These are phyloP conservation scores for Apogon talboti DNA, from an alignment of 2,797 vertebrate species.

Conservation along the genomic window DNA sequence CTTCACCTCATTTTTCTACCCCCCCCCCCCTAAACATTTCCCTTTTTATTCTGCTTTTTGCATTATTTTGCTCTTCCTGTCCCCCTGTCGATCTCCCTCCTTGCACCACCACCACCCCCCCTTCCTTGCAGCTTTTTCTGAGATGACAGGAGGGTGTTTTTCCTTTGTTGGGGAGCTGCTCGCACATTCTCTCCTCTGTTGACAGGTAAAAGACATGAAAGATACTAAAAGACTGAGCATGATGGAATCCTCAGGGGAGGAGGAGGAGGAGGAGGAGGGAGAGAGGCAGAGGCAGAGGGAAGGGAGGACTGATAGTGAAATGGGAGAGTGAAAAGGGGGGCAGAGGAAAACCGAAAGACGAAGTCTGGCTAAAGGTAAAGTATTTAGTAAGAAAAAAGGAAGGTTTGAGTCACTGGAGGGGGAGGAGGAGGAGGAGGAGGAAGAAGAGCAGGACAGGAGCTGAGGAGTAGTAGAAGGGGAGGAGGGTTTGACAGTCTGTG, in stretches of 20 bases:
- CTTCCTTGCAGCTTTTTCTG: slow-evolving; percentile 69
- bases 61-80: slow-evolving; percentile 57
- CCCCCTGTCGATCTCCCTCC: slow-evolving; percentile 60
- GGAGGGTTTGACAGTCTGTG: slow-evolving; percentile 74
- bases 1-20: slow-evolving; percentile 33
- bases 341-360: slow-evolving; percentile 48
- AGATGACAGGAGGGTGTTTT: slow-evolving; percentile 80
- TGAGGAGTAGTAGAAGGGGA: slow-evolving; percentile 6
- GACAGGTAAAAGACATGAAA: slow-evolving; percentile 83
- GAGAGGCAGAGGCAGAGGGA: slow-evolving; percentile 27
- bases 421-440: slow-evolving; percentile 13
- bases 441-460: too few relatives aligned
- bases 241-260: slow-evolving; percentile 76
- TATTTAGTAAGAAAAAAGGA: slow-evolving; percentile 65
- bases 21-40: slow-evolving; percentile 45
- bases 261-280: slow-evolving; percentile 20
- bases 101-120: slow-evolving; percentile 52
- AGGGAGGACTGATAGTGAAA: slow-evolving; percentile 49
- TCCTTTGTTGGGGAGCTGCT: slow-evolving; percentile 78
- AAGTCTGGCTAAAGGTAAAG: slow-evolving; percentile 71
- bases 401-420: slow-evolving; percentile 65
- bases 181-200: slow-evolving; percentile 76
- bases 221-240: slow-evolving; percentile 77
- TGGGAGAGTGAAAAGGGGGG: slow-evolving; percentile 8
- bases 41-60: slow-evolving; percentile 44